These are phyloP conservation scores for Liasis olivaceus DNA, from an alignment of 2,797 vertebrate species.

Conservation along the genomic window DNA sequence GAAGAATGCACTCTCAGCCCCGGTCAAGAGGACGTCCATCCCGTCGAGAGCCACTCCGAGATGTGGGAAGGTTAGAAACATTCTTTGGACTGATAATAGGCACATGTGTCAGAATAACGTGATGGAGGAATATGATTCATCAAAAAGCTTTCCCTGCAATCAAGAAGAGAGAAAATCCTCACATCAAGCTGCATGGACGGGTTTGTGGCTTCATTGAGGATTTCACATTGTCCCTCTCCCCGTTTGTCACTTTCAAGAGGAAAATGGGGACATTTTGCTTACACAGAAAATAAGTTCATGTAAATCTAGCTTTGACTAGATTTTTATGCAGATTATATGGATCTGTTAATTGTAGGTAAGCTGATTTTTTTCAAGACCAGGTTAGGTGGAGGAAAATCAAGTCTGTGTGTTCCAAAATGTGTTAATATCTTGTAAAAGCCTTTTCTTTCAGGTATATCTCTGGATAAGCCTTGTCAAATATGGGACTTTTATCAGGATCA, in stretches of 20 bases:
- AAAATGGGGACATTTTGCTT: slow-evolving; percentile 79
- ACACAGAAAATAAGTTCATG: slow-evolving; percentile 73
- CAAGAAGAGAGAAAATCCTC: slow-evolving; percentile 88
- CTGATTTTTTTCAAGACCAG: slow-evolving; percentile 72
- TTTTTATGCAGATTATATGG: slow-evolving; percentile 65
- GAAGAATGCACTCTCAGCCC: slow-evolving; percentile 91
- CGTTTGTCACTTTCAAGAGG: slow-evolving; percentile 78
- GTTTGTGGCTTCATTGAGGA: slow-evolving; percentile 89
- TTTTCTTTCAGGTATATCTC: slow-evolving; percentile 93
- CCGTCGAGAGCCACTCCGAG: slow-evolving; percentile 88
- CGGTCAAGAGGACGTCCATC: slow-evolving; percentile 92
- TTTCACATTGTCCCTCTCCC: slow-evolving; percentile 75
- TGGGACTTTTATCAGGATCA: slow-evolving; percentile 91
- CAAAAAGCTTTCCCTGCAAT: slow-evolving; percentile 79
- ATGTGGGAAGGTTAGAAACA: slow-evolving; percentile 99
- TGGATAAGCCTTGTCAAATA: slow-evolving; percentile 87
- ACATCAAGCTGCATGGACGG: slow-evolving; percentile 88
- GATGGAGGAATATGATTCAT: slow-evolving; percentile 84
- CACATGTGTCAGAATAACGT: slow-evolving; percentile 87
- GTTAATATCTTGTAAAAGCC: slow-evolving; percentile 91
- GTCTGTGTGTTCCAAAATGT: slow-evolving; percentile 79
- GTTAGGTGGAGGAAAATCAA: slow-evolving; percentile 77
- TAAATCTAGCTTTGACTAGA: slow-evolving; percentile 75
- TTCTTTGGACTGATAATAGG: slow-evolving; percentile 94
- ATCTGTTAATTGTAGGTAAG: slow-evolving; percentile 72